phyloP scores from a whole-genome alignment of 2,888 invertebrate species.

The Melinaea marsaeus region DNA sequence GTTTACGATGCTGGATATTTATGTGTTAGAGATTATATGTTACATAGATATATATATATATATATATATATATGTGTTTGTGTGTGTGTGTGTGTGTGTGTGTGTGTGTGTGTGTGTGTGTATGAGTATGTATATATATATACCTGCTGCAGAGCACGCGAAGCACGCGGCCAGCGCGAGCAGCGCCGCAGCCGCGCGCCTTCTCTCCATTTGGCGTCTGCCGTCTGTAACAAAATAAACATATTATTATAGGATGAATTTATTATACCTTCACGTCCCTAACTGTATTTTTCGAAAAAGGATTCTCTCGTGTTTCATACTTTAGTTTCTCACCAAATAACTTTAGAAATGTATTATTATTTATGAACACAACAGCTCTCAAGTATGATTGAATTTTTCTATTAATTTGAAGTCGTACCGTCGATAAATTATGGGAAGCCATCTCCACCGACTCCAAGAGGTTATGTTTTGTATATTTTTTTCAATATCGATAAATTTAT shows the following conservation, averaged over 20 bases:
- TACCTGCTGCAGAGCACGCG: constrained; percentile 69
- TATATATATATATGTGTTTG: too few relatives aligned
- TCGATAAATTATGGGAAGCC: background rate
- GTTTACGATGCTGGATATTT: too few relatives aligned
- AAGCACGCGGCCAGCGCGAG: constrained; percentile 74
- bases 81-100: background rate
- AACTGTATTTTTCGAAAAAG: too few relatives aligned
- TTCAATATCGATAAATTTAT: constrained; percentile 9
- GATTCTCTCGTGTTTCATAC: background rate
- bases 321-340: too few relatives aligned
- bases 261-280: too few relatives aligned
- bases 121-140: constrained; percentile 29
- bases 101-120: constrained; percentile 23
- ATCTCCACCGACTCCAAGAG: background rate
- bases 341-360: background rate
- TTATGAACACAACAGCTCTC: background rate
- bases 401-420: background rate
- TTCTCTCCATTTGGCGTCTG: constrained; percentile 73
- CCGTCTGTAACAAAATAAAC: constrained; percentile 62
- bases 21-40: too few relatives aligned
- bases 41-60: too few relatives aligned
- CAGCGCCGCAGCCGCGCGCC: constrained; percentile 77
- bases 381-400: background rate
- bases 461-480: background rate
- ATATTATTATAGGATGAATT: constrained; percentile 2